Evolutionary conservation across 1,140 invertebrate species (phyloP).

Genomic region (Condylostylus longicornis): DNA sequence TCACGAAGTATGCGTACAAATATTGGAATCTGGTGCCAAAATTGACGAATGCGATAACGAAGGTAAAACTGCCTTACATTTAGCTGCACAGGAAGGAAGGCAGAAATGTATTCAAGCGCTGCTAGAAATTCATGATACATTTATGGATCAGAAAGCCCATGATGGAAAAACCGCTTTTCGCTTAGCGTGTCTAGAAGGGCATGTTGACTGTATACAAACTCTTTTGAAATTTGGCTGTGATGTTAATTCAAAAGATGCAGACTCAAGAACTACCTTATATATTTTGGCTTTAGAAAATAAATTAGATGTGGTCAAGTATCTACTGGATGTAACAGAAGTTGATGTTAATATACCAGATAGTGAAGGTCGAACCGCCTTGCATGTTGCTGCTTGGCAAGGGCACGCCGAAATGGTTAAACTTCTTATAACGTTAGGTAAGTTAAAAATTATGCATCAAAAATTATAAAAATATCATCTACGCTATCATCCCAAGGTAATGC

Average conservation of each 20-base stretch:
- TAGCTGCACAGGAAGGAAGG: slow-evolving; percentile 77
- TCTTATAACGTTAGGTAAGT: slow-evolving; percentile 48
- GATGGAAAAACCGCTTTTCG: slow-evolving; percentile 90
- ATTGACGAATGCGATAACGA: slow-evolving; percentile 88
- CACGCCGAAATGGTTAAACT: slow-evolving; percentile 70
- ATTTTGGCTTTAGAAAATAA: slow-evolving; percentile 83
- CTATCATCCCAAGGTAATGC: slow-evolving; percentile 40
- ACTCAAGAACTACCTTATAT: slow-evolving; percentile 82
- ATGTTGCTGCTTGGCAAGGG: slow-evolving; percentile 82
- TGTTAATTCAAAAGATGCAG: slow-evolving; percentile 78
- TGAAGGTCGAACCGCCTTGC: slow-evolving; percentile 81
- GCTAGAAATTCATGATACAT: slow-evolving; percentile 25
- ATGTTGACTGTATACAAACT: slow-evolving; percentile 64
- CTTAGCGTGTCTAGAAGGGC: slow-evolving; percentile 39
- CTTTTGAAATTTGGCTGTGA: slow-evolving; percentile 65
- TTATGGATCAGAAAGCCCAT: slow-evolving; percentile 75
- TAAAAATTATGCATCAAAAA: slow-evolving; percentile 8
- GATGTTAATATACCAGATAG: slow-evolving; percentile 75
- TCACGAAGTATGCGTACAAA: slow-evolving; percentile 66
- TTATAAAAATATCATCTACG: not conserved
- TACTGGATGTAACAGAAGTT: slow-evolving; percentile 61
- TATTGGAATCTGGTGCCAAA: slow-evolving; percentile 82
- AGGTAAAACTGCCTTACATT: slow-evolving; percentile 75
- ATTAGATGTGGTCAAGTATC: slow-evolving; percentile 64
- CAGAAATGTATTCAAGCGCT: slow-evolving; percentile 25